Conservation (phyloP, 2,113 vertebrate genomes). For the Platycercus adscitus region DNA sequence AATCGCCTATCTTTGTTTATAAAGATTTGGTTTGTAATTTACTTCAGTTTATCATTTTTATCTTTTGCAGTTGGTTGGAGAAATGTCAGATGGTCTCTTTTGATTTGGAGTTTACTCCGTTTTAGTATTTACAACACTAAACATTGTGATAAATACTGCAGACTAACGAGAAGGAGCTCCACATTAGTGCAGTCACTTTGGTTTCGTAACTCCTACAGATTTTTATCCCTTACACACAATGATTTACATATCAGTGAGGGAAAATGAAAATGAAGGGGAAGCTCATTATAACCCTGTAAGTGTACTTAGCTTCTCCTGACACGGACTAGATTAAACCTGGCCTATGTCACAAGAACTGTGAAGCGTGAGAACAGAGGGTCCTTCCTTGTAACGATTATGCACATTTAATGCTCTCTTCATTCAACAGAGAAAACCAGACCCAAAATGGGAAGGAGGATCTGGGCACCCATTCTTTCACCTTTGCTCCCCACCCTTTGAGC, state of each 20-base stretch:
- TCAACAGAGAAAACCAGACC: not conserved
- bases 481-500: not conserved
- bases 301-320: not conserved
- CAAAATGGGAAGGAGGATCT: slow-evolving; percentile 34
- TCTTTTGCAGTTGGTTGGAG: not conserved
- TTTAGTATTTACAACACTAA: not conserved
- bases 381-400: not conserved
- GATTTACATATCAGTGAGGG: slow-evolving; percentile 45
- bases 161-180: slow-evolving; percentile 4
- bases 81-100: not conserved
- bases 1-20: not conserved
- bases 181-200: not conserved
- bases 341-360: not conserved
- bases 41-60: not conserved
- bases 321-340: not conserved
- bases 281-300: slow-evolving; percentile 8
- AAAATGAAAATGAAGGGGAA: slow-evolving; percentile 52
- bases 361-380: not conserved
- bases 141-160: not conserved
- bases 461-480: slow-evolving; percentile 16
- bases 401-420: not conserved
- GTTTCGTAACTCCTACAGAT: slow-evolving; percentile 43
- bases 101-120: not conserved
- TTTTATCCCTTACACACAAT: slow-evolving; percentile 26
- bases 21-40: not conserved